Conservation (phyloP, 2,797 vertebrate genomes). For the Stomatorhinus walkeri region DNA sequence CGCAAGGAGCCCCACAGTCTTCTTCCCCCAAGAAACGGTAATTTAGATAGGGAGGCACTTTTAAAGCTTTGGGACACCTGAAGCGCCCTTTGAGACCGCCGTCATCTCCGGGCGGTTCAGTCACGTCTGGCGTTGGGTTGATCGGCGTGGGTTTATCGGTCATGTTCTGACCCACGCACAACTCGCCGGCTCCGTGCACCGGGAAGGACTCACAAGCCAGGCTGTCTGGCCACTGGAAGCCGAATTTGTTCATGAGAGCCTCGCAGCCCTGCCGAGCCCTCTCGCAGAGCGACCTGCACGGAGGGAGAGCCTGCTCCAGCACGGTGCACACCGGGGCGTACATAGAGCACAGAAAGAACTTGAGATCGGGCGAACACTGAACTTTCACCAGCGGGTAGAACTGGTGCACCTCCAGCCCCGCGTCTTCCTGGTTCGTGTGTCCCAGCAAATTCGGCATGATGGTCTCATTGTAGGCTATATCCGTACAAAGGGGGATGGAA, state of each 20-base stretch:
- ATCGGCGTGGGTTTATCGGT: constrained; percentile 65
- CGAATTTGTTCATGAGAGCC: constrained; percentile 68
- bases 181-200: constrained; percentile 66
- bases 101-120: constrained; percentile 30
- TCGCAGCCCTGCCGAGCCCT: constrained; percentile 62
- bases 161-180: constrained; percentile 71
- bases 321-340: constrained; percentile 64
- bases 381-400: constrained; percentile 67
- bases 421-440: constrained; percentile 65
- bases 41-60: constrained; percentile 70
- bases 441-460: constrained; percentile 66
- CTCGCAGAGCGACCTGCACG: constrained; percentile 61
- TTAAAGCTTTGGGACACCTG: constrained; percentile 64
- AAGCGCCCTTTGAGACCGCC: constrained; percentile 47
- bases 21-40: constrained; percentile 71
- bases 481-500: constrained; percentile 63
- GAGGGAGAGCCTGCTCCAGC: constrained; percentile 62
- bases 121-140: constrained; percentile 58
- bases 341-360: constrained; percentile 67
- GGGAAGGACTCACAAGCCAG: constrained; percentile 69
- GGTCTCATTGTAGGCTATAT: constrained; percentile 66
- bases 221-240: constrained; percentile 66
- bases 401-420: constrained; percentile 64
- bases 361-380: constrained; percentile 60
- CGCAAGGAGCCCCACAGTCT: constrained; percentile 71